Conservation (phyloP, 2,888 invertebrate species). For the Isoperla grammatica region DNA sequence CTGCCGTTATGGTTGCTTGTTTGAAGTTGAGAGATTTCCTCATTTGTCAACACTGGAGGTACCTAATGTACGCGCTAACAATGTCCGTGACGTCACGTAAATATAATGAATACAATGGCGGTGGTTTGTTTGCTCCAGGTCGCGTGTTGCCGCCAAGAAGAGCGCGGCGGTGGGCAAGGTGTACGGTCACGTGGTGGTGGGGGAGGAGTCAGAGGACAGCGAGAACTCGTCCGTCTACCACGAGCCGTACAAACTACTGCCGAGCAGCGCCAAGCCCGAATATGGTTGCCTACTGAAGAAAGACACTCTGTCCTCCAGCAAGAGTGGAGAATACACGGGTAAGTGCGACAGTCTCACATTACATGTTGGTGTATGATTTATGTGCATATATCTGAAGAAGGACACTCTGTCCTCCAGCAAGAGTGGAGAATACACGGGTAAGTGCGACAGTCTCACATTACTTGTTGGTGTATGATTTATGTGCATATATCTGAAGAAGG, state of each 20-base stretch:
- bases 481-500: slow-evolving; percentile 50
- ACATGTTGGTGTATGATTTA: no score
- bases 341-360: slow-evolving; percentile 30
- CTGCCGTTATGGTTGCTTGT: no score
- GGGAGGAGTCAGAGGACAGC: slow-evolving; percentile 49
- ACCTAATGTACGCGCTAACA: no score
- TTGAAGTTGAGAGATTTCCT: no score
- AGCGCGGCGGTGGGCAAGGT: slow-evolving; percentile 40
- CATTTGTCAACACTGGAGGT: no score
- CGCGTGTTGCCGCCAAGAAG: slow-evolving; percentile 38
- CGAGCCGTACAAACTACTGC: slow-evolving; percentile 51
- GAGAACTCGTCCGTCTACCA: slow-evolving; percentile 54
- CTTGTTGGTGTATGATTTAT: no score
- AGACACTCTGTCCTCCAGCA: slow-evolving; percentile 46
- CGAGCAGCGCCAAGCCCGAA: slow-evolving; percentile 41
- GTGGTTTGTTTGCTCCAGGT: slow-evolving; percentile 35
- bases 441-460: slow-evolving; percentile 30
- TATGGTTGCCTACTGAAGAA: slow-evolving; percentile 49
- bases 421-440: slow-evolving; percentile 51
- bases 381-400: no score
- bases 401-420: slow-evolving; percentile 47
- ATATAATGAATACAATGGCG: no score
- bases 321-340: slow-evolving; percentile 52
- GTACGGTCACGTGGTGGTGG: slow-evolving; percentile 46
- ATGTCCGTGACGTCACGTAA: no score